Base-by-base conservation (phyloP, 23 tunicate genomes). In the Botrylloides violaceus region DNA sequence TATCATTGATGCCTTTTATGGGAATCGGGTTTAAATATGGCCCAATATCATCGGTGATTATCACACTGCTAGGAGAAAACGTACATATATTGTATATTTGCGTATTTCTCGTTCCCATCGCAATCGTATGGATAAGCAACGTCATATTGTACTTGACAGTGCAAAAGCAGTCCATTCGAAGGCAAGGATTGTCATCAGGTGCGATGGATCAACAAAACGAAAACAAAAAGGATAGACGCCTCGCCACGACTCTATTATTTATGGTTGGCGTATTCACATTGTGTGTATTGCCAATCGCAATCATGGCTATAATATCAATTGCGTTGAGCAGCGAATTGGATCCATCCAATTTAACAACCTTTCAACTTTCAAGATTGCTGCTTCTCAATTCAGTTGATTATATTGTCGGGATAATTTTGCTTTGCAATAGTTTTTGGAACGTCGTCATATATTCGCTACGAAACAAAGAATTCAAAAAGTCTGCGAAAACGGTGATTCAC, bases 201-300 rank as follows among this genome's bases (percentile, higher is more conserved):
- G 24, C 27, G 19, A 39, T 50, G 19, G n/a, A 29, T 27, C 32
- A 38, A 48, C 39, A 72, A 18, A 56, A 63, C 26, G 64, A 36
- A 35, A 75, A 35, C 9, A 64, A 75, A 29, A 32, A 32, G 19
- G 74, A 81, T 20, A 66, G 4, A 23, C 71, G 80, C 2, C 61
- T 81, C 2, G 79, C 87, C 18, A 28, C 22, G 1, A 81, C 87
- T 23, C 57, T 81, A 36, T 25, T 59, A 3, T 29, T 81, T 19
- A 81, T 81, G 73, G 87, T 81, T 18, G 80, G 80, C 2, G 76
- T 75, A 0, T 81, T 81, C 66, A 81, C 87, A 4, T n/a, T 64
- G 4, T 32, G 71, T 32, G 61, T 71, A 0, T 2, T 81, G 37
- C 87, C 87, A 28, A 28, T 65, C 22, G n/a, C 57, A 2, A 35